Evolutionary conservation across 2,113 vertebrate species (phyloP).

Genomic region (Microtus richardsoni): DNA sequence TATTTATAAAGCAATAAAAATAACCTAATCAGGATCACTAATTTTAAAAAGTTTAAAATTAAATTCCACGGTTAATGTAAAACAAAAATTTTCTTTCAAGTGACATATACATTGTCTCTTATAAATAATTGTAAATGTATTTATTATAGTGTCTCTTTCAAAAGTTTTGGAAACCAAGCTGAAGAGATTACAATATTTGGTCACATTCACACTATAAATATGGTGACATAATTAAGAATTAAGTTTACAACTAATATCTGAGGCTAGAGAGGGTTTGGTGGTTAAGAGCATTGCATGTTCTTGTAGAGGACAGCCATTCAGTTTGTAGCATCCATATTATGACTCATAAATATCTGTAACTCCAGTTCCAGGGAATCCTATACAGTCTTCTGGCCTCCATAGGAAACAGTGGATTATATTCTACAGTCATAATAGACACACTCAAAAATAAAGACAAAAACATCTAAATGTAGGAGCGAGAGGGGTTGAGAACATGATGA

Average conservation of each 20-base stretch:
- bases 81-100: neutral
- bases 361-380: neutral
- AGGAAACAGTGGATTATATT: neutral
- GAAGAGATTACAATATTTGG: neutral
- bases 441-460: neutral
- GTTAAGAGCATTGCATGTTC: neutral
- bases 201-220: neutral
- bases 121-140: neutral
- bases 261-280: neutral
- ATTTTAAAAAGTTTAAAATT: neutral
- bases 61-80: slow-evolving; percentile 10
- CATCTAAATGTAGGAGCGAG: neutral
- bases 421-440: neutral
- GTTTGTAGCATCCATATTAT: neutral
- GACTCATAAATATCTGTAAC: neutral
- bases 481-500: neutral
- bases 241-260: neutral
- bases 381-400: neutral
- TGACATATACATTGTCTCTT: neutral
- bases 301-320: neutral
- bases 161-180: neutral
- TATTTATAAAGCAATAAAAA: no score
- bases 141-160: neutral
- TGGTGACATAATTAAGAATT: neutral
- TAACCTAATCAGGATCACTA: neutral